A percentile compares a stretch with the other conserved stretches of the same genome.
phyloP scores from a whole-genome alignment of 1,140 invertebrate species.

The Drosophila willistoni region DNA sequence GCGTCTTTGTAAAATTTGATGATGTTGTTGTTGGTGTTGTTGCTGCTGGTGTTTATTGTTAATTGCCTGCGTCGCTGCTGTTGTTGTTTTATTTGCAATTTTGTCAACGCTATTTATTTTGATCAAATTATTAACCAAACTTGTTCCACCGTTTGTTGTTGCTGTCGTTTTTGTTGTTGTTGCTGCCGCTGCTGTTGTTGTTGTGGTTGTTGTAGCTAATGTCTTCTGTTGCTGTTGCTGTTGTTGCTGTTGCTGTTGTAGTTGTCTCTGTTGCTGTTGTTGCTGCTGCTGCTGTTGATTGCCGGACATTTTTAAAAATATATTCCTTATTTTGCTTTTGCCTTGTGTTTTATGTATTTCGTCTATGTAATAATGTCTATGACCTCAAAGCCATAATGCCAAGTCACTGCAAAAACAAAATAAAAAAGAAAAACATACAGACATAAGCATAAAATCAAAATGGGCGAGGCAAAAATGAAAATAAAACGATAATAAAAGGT shows the following conservation, averaged over 20 bases:
- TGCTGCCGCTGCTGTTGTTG: slow-evolving; percentile 27
- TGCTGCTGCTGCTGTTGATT: slow-evolving; percentile 72
- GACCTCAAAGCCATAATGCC: slow-evolving; percentile 57
- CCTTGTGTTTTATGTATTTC: slow-evolving; percentile 43
- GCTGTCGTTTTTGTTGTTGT: slow-evolving; percentile 30
- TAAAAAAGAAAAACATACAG: slow-evolving; percentile 21
- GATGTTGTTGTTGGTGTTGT: slow-evolving; percentile 49
- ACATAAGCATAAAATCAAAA: slow-evolving; percentile 20
- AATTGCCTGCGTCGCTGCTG: slow-evolving; percentile 63
- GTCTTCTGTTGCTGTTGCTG: slow-evolving; percentile 24
- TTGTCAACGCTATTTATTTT: slow-evolving; percentile 76
- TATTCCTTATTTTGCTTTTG: slow-evolving; percentile 68
- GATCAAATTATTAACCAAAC: slow-evolving; percentile 74
- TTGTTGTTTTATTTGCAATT: slow-evolving; percentile 62
- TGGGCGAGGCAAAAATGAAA: slow-evolving; percentile 48
- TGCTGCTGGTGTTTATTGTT: slow-evolving; percentile 67
- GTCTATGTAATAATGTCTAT: slow-evolving; percentile 50
- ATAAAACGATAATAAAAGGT: slow-evolving; percentile 27
- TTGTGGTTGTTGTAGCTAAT: slow-evolving; percentile 16
- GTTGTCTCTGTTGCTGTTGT: slow-evolving; percentile 45
- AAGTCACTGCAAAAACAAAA: slow-evolving; percentile 48
- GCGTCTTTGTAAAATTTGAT: slow-evolving; percentile 62
- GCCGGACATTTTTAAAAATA: slow-evolving; percentile 71
- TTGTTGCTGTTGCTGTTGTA: slow-evolving; percentile 29
- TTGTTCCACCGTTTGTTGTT: slow-evolving; percentile 53